Conservation (phyloP, 2,888 invertebrate genomes). For the Caenorhabditis uteleia region DNA sequence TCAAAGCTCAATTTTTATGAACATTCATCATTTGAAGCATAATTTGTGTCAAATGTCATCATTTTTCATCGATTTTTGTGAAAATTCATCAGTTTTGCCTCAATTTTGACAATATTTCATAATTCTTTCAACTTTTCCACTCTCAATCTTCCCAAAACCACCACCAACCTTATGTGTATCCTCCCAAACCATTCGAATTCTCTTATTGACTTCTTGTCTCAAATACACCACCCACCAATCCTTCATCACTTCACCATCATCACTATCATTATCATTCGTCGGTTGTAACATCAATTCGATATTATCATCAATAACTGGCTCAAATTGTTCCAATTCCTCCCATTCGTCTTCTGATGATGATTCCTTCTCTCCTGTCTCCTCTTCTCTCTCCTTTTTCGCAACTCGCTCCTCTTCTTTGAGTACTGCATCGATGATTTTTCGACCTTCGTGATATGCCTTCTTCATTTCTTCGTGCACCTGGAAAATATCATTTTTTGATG, state of each 20-base stretch:
- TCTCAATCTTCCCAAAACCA: neutral
- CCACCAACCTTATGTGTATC: slow-evolving; percentile 39
- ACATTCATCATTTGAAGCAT: no score
- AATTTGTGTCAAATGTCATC: no score
- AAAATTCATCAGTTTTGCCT: neutral
- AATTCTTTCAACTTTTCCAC: neutral
- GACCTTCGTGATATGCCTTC: slow-evolving; percentile 28
- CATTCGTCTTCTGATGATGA: slow-evolving; percentile 56
- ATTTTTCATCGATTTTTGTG: no score
- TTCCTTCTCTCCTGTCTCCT: slow-evolving; percentile 7
- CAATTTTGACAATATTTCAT: neutral
- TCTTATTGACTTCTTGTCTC: slow-evolving; percentile 44
- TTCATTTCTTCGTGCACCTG: slow-evolving; percentile 30
- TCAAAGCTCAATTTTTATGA: no score
- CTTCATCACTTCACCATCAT: slow-evolving; percentile 21
- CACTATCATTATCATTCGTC: no score
- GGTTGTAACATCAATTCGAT: slow-evolving; percentile 30
- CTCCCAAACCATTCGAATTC: slow-evolving; percentile 41
- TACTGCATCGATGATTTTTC: slow-evolving; percentile 18
- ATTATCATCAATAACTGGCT: slow-evolving; percentile 26
- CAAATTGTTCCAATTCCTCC: slow-evolving; percentile 57
- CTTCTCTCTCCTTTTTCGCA: slow-evolving; percentile 5
- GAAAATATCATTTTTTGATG: neutral
- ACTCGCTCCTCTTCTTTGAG: no score
- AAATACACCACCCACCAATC: slow-evolving; percentile 50